Conservation (phyloP, 2,888 invertebrate species). For the Melinopterus prodromus region DNA sequence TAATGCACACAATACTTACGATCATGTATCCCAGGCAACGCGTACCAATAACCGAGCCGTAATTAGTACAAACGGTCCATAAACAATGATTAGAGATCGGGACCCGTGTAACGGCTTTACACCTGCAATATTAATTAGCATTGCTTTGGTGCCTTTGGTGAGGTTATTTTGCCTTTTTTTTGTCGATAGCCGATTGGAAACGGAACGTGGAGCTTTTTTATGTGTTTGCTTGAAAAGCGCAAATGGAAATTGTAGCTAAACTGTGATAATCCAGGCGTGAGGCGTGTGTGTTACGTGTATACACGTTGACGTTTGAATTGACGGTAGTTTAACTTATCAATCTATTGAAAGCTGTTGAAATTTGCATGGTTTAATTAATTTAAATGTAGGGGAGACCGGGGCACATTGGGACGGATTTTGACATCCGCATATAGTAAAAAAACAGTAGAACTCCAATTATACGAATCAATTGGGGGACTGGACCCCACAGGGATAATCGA, state of each 20-base stretch:
- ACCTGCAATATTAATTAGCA: slow-evolving; percentile 4
- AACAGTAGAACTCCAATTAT: no score
- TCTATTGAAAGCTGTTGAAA: no score
- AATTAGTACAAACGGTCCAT: not conserved
- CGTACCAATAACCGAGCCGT: not conserved
- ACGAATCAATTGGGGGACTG: no score
- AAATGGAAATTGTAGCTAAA: not conserved
- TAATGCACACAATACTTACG: not conserved
- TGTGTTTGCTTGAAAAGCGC: not conserved
- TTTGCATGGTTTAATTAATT: no score
- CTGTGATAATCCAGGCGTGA: not conserved
- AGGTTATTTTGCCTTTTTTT: not conserved
- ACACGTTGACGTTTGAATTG: not conserved
- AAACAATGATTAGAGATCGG: not conserved
- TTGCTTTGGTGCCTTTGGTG: not conserved
- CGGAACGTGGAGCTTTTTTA: not conserved
- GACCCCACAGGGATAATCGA: no score
- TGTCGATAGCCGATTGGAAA: not conserved
- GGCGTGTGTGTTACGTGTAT: not conserved
- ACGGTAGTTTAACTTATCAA: not conserved
- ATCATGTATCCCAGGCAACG: not conserved
- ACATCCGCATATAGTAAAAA: no score
- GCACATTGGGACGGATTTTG: no score
- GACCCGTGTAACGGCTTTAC: not conserved
- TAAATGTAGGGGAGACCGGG: no score